Evolutionary conservation across 1,140 invertebrate genomes (phyloP), one percentile per base, ranked within the genome.

Genomic region (Drosophila repleta): DNA sequence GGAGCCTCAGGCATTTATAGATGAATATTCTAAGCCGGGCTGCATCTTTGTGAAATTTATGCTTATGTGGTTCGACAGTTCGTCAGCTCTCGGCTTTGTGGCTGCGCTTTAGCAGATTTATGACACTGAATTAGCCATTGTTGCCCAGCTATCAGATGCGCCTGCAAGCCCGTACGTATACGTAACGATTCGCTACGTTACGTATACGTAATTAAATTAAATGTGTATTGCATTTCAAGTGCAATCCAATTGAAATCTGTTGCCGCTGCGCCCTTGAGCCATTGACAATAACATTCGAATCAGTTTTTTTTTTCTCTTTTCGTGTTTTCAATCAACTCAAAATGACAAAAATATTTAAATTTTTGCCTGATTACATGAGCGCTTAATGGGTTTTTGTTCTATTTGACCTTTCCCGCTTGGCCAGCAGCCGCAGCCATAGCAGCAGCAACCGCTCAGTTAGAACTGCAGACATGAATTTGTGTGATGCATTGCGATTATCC

Each of bases 331-430:
- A n/a, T 26, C 61, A 52, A 53, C 4, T 57, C 45, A 81, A 80
- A 79, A 83, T 68, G 68, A 74, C 74, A 87, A 77, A 85, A 81
- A 65, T 84, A 84, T 84, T 85, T 77, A 87, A 84, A 81, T 87
- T 66, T 45, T 53, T 61, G 39, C 15, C 62, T 62, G 77, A 87
- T 81, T 85, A 71, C 62, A 58, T 57, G 52, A 51, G 37, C 57
- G 39, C 21, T 78, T 81, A 70, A 82, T 74, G 79, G 48, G 49
- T 63, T 60, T 57, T 70, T 55, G 51, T 41, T 57, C 46, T 41
- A 41, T 53, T 51, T 65, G 81, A 85, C 76, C 80, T 84, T 66
- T 67, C 37, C 49, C 58, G 57, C 20, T 24, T 32, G 48, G 46
- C 48, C 29, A 21, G 53, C 21, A 66, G 77, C 67, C 64, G 13